Evolutionary conservation across 2,888 invertebrate genomes (phyloP).

Genomic region (Acronicta psi): DNA sequence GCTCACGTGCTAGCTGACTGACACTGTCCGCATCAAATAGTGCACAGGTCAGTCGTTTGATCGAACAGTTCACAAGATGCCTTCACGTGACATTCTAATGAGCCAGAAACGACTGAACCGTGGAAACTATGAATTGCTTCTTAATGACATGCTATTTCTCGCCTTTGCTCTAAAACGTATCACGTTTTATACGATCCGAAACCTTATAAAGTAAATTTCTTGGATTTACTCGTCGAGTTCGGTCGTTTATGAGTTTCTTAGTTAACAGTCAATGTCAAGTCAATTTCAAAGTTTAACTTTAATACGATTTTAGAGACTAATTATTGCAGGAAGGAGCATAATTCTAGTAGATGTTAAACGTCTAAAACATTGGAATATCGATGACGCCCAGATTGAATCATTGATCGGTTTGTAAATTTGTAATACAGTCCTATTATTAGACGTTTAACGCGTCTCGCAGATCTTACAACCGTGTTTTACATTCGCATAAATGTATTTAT

Average conservation of each 20-base stretch:
- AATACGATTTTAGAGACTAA: no score
- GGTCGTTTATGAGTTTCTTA: no score
- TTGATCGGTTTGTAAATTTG: conserved; percentile 21
- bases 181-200: no score
- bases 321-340: no score
- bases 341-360: conserved; percentile 5
- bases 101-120: conserved; percentile 46
- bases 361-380: conserved; percentile 29
- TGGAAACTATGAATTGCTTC: conserved; percentile 36
- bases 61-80: conserved; percentile 67
- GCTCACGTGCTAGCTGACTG: conserved; percentile 72
- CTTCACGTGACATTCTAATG: conserved; percentile 67
- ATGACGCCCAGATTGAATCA: conserved; percentile 34
- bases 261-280: no score
- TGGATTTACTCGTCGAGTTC: no score
- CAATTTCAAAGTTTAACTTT: no score
- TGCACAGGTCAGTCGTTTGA: conserved; percentile 74
- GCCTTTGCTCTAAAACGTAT: background rate
- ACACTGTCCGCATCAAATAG: conserved; percentile 62
- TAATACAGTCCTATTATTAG: conserved; percentile 40
- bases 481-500: conserved; percentile 5
- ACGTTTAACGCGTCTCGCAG: conserved; percentile 28
- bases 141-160: conserved; percentile 29
- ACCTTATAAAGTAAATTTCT: no score
- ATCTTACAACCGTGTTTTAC: conserved; percentile 26